Conservation (phyloP, 30 jellyfish, hydroid and myxozoan genomes). For the Catostylus mosaicus region DNA sequence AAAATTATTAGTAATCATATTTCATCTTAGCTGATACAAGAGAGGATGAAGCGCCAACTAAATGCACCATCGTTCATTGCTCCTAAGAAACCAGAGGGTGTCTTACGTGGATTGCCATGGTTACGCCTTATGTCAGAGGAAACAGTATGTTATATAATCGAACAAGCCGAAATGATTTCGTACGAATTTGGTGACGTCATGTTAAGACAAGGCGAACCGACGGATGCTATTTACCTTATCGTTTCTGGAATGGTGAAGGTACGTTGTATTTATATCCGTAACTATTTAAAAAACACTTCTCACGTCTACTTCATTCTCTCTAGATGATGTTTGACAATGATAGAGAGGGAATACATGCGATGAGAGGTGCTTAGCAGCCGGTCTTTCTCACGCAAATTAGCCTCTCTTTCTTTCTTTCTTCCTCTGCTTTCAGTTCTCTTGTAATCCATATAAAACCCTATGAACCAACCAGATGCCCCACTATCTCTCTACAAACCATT, state of each 20-base stretch:
- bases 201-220: conserved; percentile 86
- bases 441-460: too few relatives aligned
- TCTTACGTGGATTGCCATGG: conserved; percentile 90
- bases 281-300: too few relatives aligned
- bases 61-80: conserved; percentile 94
- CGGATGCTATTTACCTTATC: conserved; percentile 88
- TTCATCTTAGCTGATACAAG: conserved; percentile 73
- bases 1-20: not conserved
- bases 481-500: too few relatives aligned
- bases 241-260: conserved; percentile 99
- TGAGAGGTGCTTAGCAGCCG: too few relatives aligned
- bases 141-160: conserved; percentile 75
- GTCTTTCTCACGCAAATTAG: too few relatives aligned
- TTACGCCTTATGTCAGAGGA: conserved; percentile 83
- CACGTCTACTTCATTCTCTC: too few relatives aligned
- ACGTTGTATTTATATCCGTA: conserved; percentile 15
- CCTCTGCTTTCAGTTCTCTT: too few relatives aligned
- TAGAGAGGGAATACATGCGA: too few relatives aligned
- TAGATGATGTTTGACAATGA: too few relatives aligned
- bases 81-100: conserved; percentile 86
- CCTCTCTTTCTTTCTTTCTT: too few relatives aligned
- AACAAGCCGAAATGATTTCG: conserved; percentile 83
- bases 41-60: conserved; percentile 88
- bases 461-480: too few relatives aligned
- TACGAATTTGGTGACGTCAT: conserved; percentile 90